Evolutionary conservation across 2,797 vertebrate genomes (phyloP), one percentile per base, ranked within the genome.

Genomic region (Aplochiton taeniatus): DNA sequence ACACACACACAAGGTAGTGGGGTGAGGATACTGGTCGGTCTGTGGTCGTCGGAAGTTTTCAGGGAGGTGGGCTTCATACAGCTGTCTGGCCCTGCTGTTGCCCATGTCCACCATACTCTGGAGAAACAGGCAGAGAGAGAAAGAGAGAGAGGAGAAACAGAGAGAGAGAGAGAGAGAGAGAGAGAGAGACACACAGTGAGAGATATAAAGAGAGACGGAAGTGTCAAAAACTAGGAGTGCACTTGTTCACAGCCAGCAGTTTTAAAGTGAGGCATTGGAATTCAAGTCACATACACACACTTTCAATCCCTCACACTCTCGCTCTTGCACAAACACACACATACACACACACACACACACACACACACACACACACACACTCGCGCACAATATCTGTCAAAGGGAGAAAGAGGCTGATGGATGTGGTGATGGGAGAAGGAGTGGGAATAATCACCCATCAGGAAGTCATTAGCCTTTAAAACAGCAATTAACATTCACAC

Each of bases 31-130:
- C 96, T 99, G 97, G 89, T 99, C 97, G 19, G 96, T 97, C 83
- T 99, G 96, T 74, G 97, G 96, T 77, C 96, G 93, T 90, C 93
- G 94, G 87, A 99, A 99, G 84, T 88, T 95, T 77, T 98, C 97
- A 70, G 97, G 97, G 70, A 99, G 95, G 87, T 97, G 94, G 75
- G 95, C 96, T 91, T 99, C 97, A 70, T 98, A 99, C 62, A 96
- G 92, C 83, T 91, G 85, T 75, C 91, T 91, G 87, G 96, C 97
- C 89, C 92, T 93, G 78, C 83, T 92, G 92, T 99, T 99, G 75
- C 96, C 96, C 95, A 99, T 98, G 89, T 97, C 97, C 86, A 98
- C 95, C 93, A 99, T 95, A 61, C 97, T 98, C 97, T 98, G 75
- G 6, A 72, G 74, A 65, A 46, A 56, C 53, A 58, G 48, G 62